Evolutionary conservation across 53 echinoderm and acorn worm species (phyloP).

Genomic region (Hippasteria phrygiana): DNA sequence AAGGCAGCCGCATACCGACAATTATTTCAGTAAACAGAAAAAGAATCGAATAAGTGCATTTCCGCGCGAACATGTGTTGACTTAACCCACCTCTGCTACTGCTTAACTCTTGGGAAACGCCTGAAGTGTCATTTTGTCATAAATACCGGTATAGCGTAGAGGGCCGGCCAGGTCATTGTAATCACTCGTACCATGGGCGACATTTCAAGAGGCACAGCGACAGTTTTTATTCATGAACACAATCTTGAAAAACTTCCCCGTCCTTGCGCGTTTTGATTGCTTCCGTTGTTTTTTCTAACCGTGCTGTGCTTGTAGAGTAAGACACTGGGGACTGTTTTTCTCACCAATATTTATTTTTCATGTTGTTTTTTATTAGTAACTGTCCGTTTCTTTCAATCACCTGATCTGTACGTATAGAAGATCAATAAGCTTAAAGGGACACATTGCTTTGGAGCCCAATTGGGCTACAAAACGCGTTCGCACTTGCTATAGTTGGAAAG

Average conservation of each 20-base stretch:
- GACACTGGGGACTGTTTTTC: too few species aligned
- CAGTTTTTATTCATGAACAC: slow-evolving; percentile 22
- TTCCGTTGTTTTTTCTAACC: neutral
- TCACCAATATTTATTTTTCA: too few species aligned
- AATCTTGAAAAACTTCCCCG: neutral
- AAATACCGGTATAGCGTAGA: slow-evolving; percentile 41
- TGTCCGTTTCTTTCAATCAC: too few species aligned
- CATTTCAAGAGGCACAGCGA: slow-evolving; percentile 8
- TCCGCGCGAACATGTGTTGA: slow-evolving; percentile 31
- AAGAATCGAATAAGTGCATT: slow-evolving; percentile 56
- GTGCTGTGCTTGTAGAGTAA: too few species aligned
- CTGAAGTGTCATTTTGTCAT: slow-evolving; percentile 45
- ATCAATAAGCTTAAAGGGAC: too few species aligned
- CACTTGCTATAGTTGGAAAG: too few species aligned
- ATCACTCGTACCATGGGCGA: slow-evolving; percentile 43
- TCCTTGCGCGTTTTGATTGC: neutral
- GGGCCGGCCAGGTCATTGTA: slow-evolving; percentile 6
- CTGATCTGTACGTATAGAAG: too few species aligned
- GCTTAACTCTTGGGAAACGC: slow-evolving; percentile 9
- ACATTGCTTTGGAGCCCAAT: too few species aligned
- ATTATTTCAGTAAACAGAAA: slow-evolving; percentile 45
- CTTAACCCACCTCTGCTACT: slow-evolving; percentile 16
- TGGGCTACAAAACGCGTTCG: too few species aligned
- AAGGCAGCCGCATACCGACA: slow-evolving; percentile 31
- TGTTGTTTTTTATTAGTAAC: too few species aligned